Conservation (phyloP, 2,797 vertebrate species). For the Hydrolagus colliei region DNA sequence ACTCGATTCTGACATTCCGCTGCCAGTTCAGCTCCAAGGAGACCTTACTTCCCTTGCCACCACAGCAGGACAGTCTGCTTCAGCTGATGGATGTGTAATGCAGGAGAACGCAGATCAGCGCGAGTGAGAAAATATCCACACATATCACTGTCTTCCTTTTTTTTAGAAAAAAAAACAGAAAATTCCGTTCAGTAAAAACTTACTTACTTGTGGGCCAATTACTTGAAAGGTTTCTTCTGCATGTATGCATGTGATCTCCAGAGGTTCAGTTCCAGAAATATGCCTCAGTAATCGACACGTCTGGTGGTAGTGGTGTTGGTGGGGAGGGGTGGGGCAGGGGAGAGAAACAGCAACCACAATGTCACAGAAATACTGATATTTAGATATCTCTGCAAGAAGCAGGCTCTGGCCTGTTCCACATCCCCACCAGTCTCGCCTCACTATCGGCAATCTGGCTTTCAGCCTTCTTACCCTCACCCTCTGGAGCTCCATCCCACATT, state of each 20-base stretch:
- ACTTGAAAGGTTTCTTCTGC: constrained; percentile 94
- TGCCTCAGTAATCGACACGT: constrained; percentile 84
- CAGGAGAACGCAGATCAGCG: no score
- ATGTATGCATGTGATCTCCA: constrained; percentile 92
- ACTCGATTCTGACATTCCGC: no score
- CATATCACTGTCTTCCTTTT: not conserved
- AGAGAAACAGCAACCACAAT: not conserved
- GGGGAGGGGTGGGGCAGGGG: not conserved
- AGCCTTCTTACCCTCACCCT: no score
- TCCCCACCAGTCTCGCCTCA: no score
- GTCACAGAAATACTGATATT: not conserved
- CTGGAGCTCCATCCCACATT: no score
- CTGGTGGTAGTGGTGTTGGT: constrained; percentile 46
- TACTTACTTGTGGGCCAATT: constrained; percentile 86
- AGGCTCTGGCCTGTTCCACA: no score
- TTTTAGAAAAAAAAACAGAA: not conserved
- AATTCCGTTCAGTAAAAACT: not conserved
- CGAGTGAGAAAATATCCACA: not conserved
- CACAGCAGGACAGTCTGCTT: no score
- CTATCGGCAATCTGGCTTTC: no score
- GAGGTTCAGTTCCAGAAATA: constrained; percentile 83
- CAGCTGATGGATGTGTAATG: no score
- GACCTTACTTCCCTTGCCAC: no score
- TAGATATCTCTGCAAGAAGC: not conserved
- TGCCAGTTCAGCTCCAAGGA: no score